Base-by-base conservation (phyloP, 2,797 vertebrate genomes). In the Sebastes glaucus region DNA sequence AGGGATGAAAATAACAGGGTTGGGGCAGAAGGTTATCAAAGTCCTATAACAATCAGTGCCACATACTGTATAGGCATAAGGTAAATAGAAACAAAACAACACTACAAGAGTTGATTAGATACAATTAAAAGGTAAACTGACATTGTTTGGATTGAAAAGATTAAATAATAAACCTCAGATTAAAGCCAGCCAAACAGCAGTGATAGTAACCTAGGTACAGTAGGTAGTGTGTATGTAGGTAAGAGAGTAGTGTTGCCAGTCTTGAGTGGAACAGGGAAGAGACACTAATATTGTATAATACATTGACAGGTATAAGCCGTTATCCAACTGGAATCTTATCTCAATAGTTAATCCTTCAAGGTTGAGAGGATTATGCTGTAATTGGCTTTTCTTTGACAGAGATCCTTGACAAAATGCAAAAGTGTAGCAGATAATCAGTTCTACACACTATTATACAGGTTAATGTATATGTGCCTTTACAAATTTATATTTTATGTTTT, bases 321-420 rank as follows among this genome's bases (percentile, higher is more conserved):
- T 82, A 77, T 87, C 81, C 46, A 63, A 5, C 68, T 77, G 20
- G 55, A 65, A 74, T 78, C 63, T 79, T 66, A 61, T 49, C 53
- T 83, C 74, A 66, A 8, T 16, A 46, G 3, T 67, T 85, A 78
- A 89, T 83, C 77, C 33, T 55, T 68, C 52, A 62, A 52, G 62
- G 18, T 87, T 82, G 71, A 76, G 16, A 71, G 78, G 83, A 84
- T 90, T 89, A 84, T 56, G 53, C 68, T 73, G 57, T 85, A 81
- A 69, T 78, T 79, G 74, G 62, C 25, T 86, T 68, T 77, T 75
- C 57, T 77, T 59, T 46, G 46, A 71, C 66, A 69, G 18, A 63
- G 38, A 79, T 77, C 55, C 20, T 64, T 79, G 60, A 71, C 53
- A 67, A 74, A 74, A 85, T 68, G 11, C 27, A 57, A 7, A 64